Conservation (phyloP, 2,113 vertebrate genomes). For the Craseonycteris thonglongyai region DNA sequence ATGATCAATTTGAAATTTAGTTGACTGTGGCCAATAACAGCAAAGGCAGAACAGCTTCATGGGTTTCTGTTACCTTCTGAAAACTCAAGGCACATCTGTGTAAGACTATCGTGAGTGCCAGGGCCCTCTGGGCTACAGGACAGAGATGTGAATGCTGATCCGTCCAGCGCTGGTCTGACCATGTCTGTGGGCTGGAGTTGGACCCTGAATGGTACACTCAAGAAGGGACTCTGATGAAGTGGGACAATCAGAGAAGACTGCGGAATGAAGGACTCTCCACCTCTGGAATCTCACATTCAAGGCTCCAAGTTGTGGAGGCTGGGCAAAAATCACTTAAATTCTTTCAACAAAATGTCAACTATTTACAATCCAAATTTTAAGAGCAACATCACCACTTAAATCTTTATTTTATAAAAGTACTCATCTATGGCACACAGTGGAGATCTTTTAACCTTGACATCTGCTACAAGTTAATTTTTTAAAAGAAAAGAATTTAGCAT, state of each 20-base stretch:
- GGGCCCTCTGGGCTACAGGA: not conserved
- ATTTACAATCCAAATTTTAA: constrained; percentile 64
- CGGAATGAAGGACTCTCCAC: not conserved
- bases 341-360: constrained; percentile 49
- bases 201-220: not conserved
- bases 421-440: constrained; percentile 73
- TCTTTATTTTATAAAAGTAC: constrained; percentile 77
- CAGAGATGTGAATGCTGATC: not conserved
- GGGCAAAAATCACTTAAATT: not conserved
- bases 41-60: not conserved
- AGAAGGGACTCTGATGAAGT: not conserved
- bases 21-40: not conserved
- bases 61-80: not conserved
- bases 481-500: constrained; percentile 61
- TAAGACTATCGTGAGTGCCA: not conserved
- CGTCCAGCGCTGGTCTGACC: not conserved
- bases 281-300: not conserved
- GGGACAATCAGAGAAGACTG: not conserved
- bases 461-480: not conserved
- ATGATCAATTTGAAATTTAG: not conserved
- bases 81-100: not conserved
- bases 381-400: constrained; percentile 63
- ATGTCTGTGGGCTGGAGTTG: not conserved
- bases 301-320: not conserved
- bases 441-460: constrained; percentile 62